Evolutionary conservation across 2,888 invertebrate species (phyloP), one percentile per base, ranked within the genome.

Genomic region (Minunthozetes semirufus): DNA sequence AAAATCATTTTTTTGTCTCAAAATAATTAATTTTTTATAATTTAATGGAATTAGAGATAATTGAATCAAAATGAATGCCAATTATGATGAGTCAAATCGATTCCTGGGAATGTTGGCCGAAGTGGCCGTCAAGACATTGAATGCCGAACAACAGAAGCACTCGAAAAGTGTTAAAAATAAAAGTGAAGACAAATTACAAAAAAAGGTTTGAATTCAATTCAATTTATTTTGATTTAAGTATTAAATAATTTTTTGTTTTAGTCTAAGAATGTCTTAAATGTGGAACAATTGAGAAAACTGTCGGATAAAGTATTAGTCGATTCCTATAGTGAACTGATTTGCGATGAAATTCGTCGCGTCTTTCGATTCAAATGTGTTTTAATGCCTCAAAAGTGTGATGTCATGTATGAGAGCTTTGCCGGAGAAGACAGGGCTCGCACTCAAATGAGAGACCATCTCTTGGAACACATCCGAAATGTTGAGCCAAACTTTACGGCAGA

Each of bases 381-480:
- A 75, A 81, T 86, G 72, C 84, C 85, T 15, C 83, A 82, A 29
- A 79, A 80, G 72, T 87, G 86, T 38, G 27, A 66, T 6, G 46
- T 84, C 76, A 83, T 81, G 42, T 86, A 84, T 79, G 84, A 84
- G 19, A 87, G 86, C 80, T 87, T 86, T 81, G 87, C 87, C 1
- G 86, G 85, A 79, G 87, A 87, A 80, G 83, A 81, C 61, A 83
- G 82, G 79, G 86, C 86, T 0, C 82, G 85, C 77, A 81, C 82
- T 77, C 83, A 83, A 38, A 85, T 87, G 79, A 85, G 84, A 78
- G 81, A 81, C 3, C 87, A 87, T 80, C 81, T 87, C 27, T 80
- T 81, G 5, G 82, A 83, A 72, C 87, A 87, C 80, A 81, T 83
- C 6, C 15, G 27, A n/a, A 33, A 27, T 19, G 33, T 33, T 63